Conservation (phyloP, 2,797 vertebrate species). For the Sebastes melanostomus region DNA sequence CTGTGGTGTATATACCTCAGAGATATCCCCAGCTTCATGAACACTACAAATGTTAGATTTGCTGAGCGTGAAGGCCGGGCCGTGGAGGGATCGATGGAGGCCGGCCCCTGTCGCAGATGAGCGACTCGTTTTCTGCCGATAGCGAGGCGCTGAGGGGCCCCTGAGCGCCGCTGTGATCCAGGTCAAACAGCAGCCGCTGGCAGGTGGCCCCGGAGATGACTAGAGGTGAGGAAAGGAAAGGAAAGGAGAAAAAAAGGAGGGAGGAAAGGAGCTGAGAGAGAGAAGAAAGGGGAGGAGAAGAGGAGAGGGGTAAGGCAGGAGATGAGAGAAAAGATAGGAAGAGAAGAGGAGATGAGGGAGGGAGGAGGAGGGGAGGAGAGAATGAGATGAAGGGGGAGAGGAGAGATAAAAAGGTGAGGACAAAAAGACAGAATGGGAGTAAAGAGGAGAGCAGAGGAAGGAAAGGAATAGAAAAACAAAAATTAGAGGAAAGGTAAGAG, state of each 20-base stretch:
- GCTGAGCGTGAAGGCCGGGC: constrained; percentile 41
- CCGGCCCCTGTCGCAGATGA: constrained; percentile 11
- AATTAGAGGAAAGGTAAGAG: background rate
- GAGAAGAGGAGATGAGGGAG: background rate
- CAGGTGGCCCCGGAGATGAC: background rate
- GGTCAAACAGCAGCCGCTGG: constrained; percentile 13
- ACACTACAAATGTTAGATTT: constrained; percentile 43
- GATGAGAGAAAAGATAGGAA: background rate
- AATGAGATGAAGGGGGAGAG: background rate
- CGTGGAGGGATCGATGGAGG: constrained; percentile 14
- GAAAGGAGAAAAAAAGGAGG: too few relatives aligned
- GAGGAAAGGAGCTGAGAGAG: too few relatives aligned
- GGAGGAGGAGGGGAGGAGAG: too few relatives aligned
- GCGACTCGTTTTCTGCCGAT: constrained; percentile 4
- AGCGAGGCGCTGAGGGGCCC: background rate
- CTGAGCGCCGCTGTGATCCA: background rate
- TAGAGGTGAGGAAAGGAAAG: background rate
- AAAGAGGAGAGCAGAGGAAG: background rate
- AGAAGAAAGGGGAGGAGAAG: background rate
- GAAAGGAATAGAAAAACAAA: background rate
- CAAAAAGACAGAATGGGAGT: background rate
- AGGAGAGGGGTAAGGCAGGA: background rate
- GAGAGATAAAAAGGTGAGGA: background rate
- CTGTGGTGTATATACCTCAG: background rate
- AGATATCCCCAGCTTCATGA: constrained; percentile 28